These are phyloP conservation scores for Cepaea nemoralis DNA, from an alignment of 1,140 invertebrate species.

Conservation along the genomic window DNA sequence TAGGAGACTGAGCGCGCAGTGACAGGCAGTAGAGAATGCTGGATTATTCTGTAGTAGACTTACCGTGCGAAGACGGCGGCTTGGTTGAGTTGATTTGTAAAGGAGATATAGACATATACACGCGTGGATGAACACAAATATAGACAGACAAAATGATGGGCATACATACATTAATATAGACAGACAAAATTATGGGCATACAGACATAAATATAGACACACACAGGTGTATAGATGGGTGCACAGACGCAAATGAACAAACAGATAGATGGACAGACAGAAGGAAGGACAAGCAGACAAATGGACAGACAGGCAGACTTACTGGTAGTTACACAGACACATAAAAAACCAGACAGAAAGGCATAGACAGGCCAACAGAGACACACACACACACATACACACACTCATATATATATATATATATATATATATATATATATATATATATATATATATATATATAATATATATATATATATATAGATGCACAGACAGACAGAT, in stretches of 20 bases:
- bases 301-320: too few species aligned
- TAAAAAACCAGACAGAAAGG: neutral
- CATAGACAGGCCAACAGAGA: neutral
- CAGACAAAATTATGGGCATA: neutral
- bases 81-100: neutral
- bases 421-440: neutral
- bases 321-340: too few species aligned
- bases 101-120: neutral
- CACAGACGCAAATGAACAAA: too few species aligned
- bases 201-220: too few species aligned
- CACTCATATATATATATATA: constrained; percentile 12
- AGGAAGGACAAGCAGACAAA: too few species aligned
- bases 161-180: neutral
- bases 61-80: neutral
- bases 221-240: neutral
- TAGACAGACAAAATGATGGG: neutral
- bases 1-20: too few species aligned
- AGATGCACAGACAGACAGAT: too few species aligned
- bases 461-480: constrained; percentile 12
- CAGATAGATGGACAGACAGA: too few species aligned
- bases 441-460: constrained; percentile 3
- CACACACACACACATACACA: too few species aligned
- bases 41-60: neutral
- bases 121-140: neutral
- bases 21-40: too few species aligned